Conservation (phyloP, 2,113 vertebrate genomes). For the Stictonetta naevosa region DNA sequence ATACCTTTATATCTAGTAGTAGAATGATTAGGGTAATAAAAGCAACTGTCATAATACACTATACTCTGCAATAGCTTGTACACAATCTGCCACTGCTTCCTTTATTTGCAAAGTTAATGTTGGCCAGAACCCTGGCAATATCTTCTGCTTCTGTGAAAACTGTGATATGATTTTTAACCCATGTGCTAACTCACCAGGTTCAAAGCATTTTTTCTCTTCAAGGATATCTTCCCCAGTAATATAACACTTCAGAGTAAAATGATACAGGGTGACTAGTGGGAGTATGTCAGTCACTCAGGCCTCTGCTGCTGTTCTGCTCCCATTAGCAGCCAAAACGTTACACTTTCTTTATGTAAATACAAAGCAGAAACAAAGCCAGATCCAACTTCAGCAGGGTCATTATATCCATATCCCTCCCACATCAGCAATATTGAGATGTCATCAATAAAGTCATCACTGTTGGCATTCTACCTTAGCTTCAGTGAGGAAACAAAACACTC, state of each 20-base stretch:
- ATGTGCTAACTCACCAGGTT: background rate
- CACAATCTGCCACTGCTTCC: background rate
- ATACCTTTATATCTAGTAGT: background rate
- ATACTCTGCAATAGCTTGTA: background rate
- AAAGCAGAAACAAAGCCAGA: background rate
- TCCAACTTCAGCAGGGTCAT: background rate
- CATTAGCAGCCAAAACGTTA: background rate
- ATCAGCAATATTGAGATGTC: background rate
- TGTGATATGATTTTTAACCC: background rate
- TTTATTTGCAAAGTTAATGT: background rate
- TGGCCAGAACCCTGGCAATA: background rate
- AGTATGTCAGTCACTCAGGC: background rate
- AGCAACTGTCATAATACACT: background rate
- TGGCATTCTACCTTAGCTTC: background rate
- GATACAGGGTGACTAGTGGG: background rate
- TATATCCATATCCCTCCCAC: background rate
- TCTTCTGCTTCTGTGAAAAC: background rate
- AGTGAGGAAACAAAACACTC: background rate
- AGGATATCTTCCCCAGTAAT: background rate
- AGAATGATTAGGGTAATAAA: background rate
- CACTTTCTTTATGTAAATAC: background rate
- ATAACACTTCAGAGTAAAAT: background rate
- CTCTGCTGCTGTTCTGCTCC: background rate
- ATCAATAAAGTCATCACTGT: background rate
- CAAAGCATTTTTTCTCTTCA: background rate